A percentile compares a stretch with the other conserved stretches of the same genome.
Evolutionary conservation across 2,113 vertebrate species (phyloP).

Genomic region (Stigmatopora argus): DNA sequence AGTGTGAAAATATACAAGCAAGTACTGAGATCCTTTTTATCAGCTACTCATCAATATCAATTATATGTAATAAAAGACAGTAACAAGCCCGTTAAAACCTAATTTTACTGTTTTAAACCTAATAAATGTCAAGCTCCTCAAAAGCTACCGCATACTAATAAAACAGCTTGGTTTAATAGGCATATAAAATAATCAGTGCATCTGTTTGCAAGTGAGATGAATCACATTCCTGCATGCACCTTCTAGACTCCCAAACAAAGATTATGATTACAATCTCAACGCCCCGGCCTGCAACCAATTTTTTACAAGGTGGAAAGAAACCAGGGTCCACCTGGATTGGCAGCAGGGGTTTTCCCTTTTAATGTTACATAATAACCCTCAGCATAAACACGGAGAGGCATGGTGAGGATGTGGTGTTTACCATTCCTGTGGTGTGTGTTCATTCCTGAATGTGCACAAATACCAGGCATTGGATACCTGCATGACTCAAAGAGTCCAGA

Average conservation of each 20-base stretch:
- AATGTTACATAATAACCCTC: conserved; percentile 11
- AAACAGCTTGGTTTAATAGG: background rate
- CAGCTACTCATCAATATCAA: background rate
- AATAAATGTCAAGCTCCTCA: background rate
- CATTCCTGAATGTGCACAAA: conserved; percentile 1
- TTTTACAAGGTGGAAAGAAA: conserved; percentile 18
- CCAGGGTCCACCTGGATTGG: conserved; percentile 54
- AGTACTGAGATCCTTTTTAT: too few relatives aligned
- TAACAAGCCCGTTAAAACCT: too few relatives aligned
- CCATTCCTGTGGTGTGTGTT: conserved; percentile 2
- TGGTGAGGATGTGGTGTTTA: background rate
- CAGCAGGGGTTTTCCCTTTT: conserved; percentile 41
- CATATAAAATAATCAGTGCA: conserved; percentile 33
- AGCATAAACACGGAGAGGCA: background rate
- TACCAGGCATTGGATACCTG: conserved; percentile 20
- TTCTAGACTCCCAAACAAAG: background rate
- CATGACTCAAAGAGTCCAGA: conserved; percentile 20
- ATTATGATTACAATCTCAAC: background rate
- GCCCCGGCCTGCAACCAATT: background rate
- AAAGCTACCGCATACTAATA: conserved; percentile 4
- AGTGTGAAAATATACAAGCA: too few relatives aligned
- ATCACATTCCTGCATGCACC: conserved; percentile 9
- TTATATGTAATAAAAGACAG: too few relatives aligned
- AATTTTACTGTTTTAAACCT: background rate
- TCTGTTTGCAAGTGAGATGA: conserved; percentile 17